Evolutionary conservation across 1,140 invertebrate genomes (phyloP).

Genomic region (Cotesia vestalis): DNA sequence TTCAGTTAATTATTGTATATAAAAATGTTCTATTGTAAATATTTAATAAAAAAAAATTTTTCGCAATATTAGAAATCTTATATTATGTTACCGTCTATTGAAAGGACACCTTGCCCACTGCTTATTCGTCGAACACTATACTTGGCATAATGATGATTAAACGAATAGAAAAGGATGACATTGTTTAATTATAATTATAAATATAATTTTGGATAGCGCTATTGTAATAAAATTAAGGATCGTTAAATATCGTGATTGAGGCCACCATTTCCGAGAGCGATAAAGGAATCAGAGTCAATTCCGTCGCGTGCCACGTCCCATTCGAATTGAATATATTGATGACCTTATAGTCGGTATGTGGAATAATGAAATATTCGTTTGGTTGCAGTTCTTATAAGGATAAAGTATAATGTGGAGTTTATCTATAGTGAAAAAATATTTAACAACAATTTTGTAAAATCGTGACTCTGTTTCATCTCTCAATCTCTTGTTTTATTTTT

Average conservation of each 20-base stretch:
- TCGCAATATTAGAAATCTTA: too few relatives aligned
- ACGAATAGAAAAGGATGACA: too few relatives aligned
- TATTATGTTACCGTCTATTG: too few relatives aligned
- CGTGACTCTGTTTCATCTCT: slow-evolving; percentile 26
- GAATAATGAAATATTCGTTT: neutral
- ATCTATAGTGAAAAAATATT: too few relatives aligned
- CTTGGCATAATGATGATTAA: too few relatives aligned
- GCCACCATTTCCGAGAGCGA: slow-evolving; percentile 7
- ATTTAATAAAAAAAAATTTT: too few relatives aligned
- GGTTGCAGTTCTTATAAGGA: neutral
- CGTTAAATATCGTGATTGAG: slow-evolving; percentile 15
- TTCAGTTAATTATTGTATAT: too few relatives aligned
- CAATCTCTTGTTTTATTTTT: neutral
- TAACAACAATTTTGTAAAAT: neutral
- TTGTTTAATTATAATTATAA: too few relatives aligned
- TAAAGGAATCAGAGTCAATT: slow-evolving; percentile 1
- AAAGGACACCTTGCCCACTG: too few relatives aligned
- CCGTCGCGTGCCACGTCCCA: slow-evolving; percentile 11
- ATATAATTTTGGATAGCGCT: neutral
- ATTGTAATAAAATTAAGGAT: neutral
- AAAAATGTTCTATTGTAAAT: too few relatives aligned
- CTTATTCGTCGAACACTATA: too few relatives aligned
- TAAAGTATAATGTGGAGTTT: too few relatives aligned
- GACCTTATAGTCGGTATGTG: slow-evolving; percentile 5
- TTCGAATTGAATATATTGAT: slow-evolving; percentile 13